These are phyloP conservation scores for Tor tambroides DNA, from an alignment of 2,113 vertebrate genomes.

Conservation along the genomic window DNA sequence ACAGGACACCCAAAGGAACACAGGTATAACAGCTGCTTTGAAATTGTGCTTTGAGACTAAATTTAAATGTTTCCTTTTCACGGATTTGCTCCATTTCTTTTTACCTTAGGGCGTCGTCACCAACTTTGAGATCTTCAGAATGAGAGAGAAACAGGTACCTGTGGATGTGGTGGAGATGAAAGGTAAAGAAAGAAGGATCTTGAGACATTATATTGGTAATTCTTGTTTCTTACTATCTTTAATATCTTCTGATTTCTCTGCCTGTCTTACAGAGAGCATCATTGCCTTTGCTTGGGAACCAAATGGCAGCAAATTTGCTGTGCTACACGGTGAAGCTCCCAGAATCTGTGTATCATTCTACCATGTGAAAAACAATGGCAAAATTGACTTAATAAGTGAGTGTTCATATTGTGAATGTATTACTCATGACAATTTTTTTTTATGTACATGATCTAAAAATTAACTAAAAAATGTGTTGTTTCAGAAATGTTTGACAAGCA, in stretches of 20 bases:
- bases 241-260: not conserved
- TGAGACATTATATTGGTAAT: not conserved
- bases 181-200: slow-evolving; percentile 73
- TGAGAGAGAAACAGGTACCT: slow-evolving; percentile 98
- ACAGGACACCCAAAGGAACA: slow-evolving; percentile 94
- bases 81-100: not conserved
- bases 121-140: slow-evolving; percentile 99
- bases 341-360: slow-evolving; percentile 95
- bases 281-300: slow-evolving; percentile 99
- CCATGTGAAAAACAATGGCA: slow-evolving; percentile 97
- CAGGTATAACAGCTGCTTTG: slow-evolving; percentile 75
- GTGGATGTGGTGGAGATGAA: slow-evolving; percentile 99
- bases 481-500: slow-evolving; percentile 97
- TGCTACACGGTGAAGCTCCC: slow-evolving; percentile 93
- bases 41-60: not conserved
- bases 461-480: not conserved
- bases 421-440: not conserved
- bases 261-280: slow-evolving; percentile 83
- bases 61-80: not conserved
- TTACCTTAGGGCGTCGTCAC: slow-evolving; percentile 91
- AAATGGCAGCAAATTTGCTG: slow-evolving; percentile 97
- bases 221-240: not conserved
- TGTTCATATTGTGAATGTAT: slow-evolving; percentile 39
- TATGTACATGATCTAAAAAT: not conserved
- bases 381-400: slow-evolving; percentile 97